Conservation (phyloP, 2,888 invertebrate genomes). For the Ferdinandea cuprea region DNA sequence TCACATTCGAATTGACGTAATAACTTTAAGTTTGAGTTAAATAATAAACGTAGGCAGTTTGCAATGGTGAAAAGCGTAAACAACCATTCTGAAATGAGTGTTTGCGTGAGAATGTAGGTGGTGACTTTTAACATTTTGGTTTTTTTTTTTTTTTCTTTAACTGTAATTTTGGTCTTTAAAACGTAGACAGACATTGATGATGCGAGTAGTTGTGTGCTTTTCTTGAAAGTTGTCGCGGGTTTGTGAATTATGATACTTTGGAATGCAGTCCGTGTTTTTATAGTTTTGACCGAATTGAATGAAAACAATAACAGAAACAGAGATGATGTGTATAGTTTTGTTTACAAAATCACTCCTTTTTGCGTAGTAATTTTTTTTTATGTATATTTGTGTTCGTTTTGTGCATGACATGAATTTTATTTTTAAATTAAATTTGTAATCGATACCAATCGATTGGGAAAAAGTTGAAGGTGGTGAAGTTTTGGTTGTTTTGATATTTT, state of each 20-base stretch:
- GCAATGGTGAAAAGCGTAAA: conserved; percentile 28
- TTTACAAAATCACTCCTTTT: neutral
- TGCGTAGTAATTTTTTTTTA: neutral
- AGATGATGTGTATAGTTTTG: conserved; percentile 12
- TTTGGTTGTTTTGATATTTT: too few species aligned
- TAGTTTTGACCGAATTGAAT: conserved; percentile 3
- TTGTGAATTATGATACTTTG: conserved; percentile 6
- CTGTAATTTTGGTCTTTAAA: neutral
- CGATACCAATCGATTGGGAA: too few species aligned
- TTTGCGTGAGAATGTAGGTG: conserved; percentile 21
- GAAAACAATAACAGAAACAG: too few species aligned
- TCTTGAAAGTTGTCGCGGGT: neutral
- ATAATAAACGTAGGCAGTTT: conserved; percentile 42
- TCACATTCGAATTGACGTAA: conserved; percentile 63
- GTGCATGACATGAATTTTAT: neutral
- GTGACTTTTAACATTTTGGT: conserved; percentile 10
- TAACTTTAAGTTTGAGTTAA: conserved; percentile 21
- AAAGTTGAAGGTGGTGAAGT: too few species aligned
- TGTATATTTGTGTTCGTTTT: neutral
- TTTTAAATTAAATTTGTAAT: too few species aligned
- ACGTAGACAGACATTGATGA: neutral
- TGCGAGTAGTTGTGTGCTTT: neutral
- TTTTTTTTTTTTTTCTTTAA: neutral
- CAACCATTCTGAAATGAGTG: conserved; percentile 28
- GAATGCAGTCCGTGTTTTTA: conserved; percentile 8